Base-by-base conservation (phyloP, 1,140 invertebrate genomes). In the Coptotermes formosanus region DNA sequence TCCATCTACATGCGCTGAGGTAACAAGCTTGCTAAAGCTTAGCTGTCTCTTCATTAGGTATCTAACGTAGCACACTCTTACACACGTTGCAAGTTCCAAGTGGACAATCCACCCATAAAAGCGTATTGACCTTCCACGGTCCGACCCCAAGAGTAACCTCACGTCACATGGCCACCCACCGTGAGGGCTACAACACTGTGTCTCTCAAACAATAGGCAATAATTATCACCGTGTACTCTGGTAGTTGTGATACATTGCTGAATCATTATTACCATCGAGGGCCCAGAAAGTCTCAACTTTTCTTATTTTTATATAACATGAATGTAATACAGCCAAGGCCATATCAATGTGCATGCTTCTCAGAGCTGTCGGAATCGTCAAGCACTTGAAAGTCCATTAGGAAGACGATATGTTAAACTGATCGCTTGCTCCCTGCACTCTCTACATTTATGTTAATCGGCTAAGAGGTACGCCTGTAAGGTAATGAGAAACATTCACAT, bases 201-300 rank as follows among this genome's bases (percentile, higher is more conserved):
- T 75, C 64, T 75, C 64, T n/a, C n/a, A 30, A 30, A 75, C 64
- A 75, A 75, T 75, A 30, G 64, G 64, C n/a, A 75, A 75, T 75
- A 75, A 75, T 75, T 75, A 75, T 75, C 64, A 75, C 64, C 64
- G 64, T 75, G 64, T 75, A 75, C n/a, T 30, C 64, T 75, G 25
- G 64, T 75, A 75, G 64, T 75, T 75, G 64, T 75, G 64, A 75
- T 75, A 75, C 64, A 75, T 75, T 30, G 64, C 64, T 75, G 52
- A 55, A 75, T 75, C 64, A 75, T 75, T 14, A 75, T 75, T 30
- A 30, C n/a, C 64, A 75, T 30, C n/a, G n/a, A 25, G 19, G 52
- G 19, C 52, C 21, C 14, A 55, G 52, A 55, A 75, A 30, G 38
- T 38, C 38, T 38, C 38, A 38, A 48, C 45, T 0, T 23, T 64